Conservation (phyloP, 2,797 vertebrate genomes). For the Melopsittacus undulatus region DNA sequence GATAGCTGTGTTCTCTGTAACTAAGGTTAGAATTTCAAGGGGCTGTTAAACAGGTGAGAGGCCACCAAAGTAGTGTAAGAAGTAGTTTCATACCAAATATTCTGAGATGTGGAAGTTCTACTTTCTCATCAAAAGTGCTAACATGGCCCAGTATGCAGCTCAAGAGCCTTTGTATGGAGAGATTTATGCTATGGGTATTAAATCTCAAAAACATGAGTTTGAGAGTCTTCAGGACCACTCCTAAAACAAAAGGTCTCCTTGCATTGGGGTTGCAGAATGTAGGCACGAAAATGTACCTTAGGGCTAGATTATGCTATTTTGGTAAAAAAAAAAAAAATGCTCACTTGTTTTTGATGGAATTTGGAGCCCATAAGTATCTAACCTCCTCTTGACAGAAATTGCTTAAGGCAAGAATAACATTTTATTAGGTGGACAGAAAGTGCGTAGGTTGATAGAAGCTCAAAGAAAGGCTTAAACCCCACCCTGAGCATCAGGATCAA, state of each 20-base stretch:
- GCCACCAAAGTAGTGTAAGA: background rate
- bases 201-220: background rate
- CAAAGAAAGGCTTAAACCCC: background rate
- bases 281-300: background rate
- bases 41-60: background rate
- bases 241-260: background rate
- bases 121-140: background rate
- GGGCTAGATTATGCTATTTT: background rate
- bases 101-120: background rate
- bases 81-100: background rate
- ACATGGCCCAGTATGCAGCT: background rate
- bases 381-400: background rate
- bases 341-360: background rate
- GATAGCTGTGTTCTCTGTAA: background rate
- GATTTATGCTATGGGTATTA: background rate
- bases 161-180: background rate
- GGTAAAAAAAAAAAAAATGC: background rate
- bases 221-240: background rate
- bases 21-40: background rate
- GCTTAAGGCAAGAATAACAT: background rate
- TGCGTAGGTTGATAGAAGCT: background rate
- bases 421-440: background rate
- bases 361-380: background rate
- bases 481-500: background rate
- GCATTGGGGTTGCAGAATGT: background rate